These are phyloP conservation scores for Andrena dorsata DNA, from an alignment of 2,888 invertebrate species.

Conservation along the genomic window DNA sequence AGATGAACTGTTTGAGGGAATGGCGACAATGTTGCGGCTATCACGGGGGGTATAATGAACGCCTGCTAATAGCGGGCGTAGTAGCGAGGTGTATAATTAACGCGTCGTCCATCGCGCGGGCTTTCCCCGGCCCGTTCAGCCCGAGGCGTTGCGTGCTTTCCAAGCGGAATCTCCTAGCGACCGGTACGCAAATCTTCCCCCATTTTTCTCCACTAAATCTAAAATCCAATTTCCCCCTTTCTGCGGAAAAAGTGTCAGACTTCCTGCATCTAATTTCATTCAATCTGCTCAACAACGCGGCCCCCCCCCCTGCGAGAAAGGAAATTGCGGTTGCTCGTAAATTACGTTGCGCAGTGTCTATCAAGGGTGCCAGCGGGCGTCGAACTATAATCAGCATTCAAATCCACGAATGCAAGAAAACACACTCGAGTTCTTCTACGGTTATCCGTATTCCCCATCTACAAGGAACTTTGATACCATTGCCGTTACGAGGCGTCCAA, in stretches of 20 bases:
- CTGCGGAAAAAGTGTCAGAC: neutral
- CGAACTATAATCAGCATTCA: neutral
- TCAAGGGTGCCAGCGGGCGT: neutral
- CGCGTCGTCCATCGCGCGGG: slow-evolving; percentile 44
- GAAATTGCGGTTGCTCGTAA: slow-evolving; percentile 6
- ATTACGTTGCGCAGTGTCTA: neutral
- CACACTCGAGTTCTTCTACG: too few relatives aligned
- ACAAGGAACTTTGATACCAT: too few relatives aligned
- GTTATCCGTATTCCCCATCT: too few relatives aligned
- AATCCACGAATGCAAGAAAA: neutral
- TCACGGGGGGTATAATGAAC: slow-evolving; percentile 51
- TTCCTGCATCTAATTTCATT: slow-evolving; percentile 9
- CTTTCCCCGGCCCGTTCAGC: slow-evolving; percentile 28
- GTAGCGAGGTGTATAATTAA: slow-evolving; percentile 52
- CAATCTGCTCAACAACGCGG: neutral
- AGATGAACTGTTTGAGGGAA: slow-evolving; percentile 53
- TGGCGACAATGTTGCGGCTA: slow-evolving; percentile 51
- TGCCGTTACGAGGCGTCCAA: neutral
- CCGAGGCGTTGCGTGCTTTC: slow-evolving; percentile 7
- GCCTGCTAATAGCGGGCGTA: slow-evolving; percentile 41
- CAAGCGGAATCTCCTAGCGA: neutral
- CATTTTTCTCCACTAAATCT: neutral
- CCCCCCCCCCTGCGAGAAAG: neutral
- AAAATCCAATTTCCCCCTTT: slow-evolving; percentile 6
- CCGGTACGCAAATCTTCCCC: slow-evolving; percentile 1